A percentile compares a stretch with the other conserved stretches of the same genome.
These are phyloP conservation scores for Ahaetulla prasina DNA, from an alignment of 2,113 vertebrate genomes.

Conservation along the genomic window DNA sequence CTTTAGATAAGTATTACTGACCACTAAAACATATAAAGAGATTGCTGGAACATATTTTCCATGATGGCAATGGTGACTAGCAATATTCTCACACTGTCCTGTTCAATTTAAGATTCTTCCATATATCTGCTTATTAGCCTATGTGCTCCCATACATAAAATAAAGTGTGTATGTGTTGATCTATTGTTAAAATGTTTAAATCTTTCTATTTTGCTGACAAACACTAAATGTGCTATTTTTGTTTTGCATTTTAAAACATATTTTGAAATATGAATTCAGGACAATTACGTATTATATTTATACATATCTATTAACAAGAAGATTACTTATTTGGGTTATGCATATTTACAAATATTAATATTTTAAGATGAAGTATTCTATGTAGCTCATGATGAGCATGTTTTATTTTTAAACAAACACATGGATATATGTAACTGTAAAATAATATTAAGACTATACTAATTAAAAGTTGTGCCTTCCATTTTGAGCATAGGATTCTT, in stretches of 20 bases:
- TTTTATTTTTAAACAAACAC: slow-evolving; percentile 27
- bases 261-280: slow-evolving; percentile 28
- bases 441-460: slow-evolving; percentile 34
- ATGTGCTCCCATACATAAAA: background rate
- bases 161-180: background rate
- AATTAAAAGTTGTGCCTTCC: slow-evolving; percentile 60
- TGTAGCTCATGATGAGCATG: slow-evolving; percentile 49
- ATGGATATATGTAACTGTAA: slow-evolving; percentile 41
- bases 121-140: background rate
- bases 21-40: background rate
- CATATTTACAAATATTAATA: slow-evolving; percentile 48
- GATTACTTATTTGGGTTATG: slow-evolving; percentile 34
- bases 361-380: slow-evolving; percentile 40
- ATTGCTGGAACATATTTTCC: background rate
- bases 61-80: background rate
- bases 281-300: slow-evolving; percentile 27
- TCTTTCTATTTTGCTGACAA: slow-evolving; percentile 3
- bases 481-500: slow-evolving; percentile 16
- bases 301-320: slow-evolving; percentile 22
- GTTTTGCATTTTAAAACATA: background rate
- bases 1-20: background rate
- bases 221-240: background rate
- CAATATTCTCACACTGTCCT: background rate
- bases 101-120: background rate
- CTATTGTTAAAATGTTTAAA: background rate